Conservation (phyloP, 2,797 vertebrate genomes). For the Brotogeris chrysoptera region DNA sequence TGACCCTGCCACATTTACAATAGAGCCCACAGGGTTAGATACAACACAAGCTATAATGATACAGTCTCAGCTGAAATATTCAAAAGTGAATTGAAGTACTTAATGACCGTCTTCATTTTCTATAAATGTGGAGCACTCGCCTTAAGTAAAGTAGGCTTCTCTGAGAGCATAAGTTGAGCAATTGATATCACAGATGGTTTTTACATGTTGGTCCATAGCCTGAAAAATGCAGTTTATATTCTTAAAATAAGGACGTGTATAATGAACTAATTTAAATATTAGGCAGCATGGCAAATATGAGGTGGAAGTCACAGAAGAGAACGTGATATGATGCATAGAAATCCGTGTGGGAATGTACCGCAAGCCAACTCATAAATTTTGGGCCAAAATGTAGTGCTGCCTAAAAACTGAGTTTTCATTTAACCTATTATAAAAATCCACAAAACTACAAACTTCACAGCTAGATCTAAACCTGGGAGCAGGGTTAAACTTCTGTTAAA, state of each 20-base stretch:
- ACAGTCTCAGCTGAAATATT: neutral
- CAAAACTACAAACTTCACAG: neutral
- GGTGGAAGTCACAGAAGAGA: neutral
- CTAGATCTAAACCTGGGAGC: neutral
- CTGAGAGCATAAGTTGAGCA: slow-evolving; percentile 36
- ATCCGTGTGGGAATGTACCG: neutral
- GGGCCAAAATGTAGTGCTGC: neutral
- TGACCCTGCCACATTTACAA: neutral
- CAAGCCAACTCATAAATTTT: neutral
- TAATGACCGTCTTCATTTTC: neutral
- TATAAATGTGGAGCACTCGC: neutral
- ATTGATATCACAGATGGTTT: slow-evolving; percentile 56
- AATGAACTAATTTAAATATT: slow-evolving; percentile 45
- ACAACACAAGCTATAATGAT: neutral
- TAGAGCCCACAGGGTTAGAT: neutral
- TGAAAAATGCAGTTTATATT: slow-evolving; percentile 46
- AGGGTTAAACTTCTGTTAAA: neutral
- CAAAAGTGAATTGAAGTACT: neutral
- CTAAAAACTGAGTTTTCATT: neutral
- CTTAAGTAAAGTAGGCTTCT: neutral
- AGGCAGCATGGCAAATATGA: neutral
- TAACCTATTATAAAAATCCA: neutral
- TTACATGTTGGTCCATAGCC: slow-evolving; percentile 48
- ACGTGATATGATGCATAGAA: neutral
- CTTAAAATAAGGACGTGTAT: neutral